These are phyloP conservation scores for Lamprologus speciosus DNA, from an alignment of 2,113 vertebrate species.

Conservation along the genomic window DNA sequence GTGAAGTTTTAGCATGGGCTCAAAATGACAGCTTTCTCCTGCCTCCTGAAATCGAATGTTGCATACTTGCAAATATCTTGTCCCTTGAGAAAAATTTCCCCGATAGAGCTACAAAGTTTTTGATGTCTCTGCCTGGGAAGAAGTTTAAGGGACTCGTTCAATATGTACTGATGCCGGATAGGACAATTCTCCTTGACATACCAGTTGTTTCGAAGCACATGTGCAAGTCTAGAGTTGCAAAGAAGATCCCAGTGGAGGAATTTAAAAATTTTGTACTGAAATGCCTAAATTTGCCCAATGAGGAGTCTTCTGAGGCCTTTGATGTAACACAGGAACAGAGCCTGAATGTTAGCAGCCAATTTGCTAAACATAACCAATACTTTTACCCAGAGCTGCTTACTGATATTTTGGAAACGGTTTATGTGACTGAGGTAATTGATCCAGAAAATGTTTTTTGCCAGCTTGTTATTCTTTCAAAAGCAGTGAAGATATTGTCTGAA, in stretches of 20 bases:
- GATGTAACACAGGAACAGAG: not conserved
- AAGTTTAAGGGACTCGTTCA: conserved; percentile 70
- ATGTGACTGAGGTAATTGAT: conserved; percentile 76
- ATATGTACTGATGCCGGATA: conserved; percentile 70
- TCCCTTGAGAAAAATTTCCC: conserved; percentile 56
- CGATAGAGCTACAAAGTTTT: conserved; percentile 62
- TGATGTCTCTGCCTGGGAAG: conserved; percentile 69
- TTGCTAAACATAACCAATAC: conserved; percentile 54
- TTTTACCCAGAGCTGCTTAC: conserved; percentile 76
- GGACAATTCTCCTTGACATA: conserved; percentile 74
- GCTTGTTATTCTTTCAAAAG: conserved; percentile 74
- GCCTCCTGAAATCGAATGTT: conserved; percentile 74
- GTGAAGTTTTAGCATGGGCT: conserved; percentile 64
- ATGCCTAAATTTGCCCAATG: conserved; percentile 13
- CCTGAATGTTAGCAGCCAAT: not conserved
- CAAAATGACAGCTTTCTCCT: conserved; percentile 68
- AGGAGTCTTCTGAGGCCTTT: not conserved
- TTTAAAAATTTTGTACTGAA: conserved; percentile 46
- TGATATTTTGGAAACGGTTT: conserved; percentile 68
- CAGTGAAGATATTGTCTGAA: conserved; percentile 72
- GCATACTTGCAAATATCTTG: conserved; percentile 72
- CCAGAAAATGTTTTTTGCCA: conserved; percentile 77
- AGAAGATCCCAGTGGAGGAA: conserved; percentile 43
- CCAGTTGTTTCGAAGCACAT: conserved; percentile 67
- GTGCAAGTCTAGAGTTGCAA: conserved; percentile 65